Evolutionary conservation across 2,113 vertebrate species (phyloP), one percentile per base, ranked within the genome.

Genomic region (Amia ocellicauda): DNA sequence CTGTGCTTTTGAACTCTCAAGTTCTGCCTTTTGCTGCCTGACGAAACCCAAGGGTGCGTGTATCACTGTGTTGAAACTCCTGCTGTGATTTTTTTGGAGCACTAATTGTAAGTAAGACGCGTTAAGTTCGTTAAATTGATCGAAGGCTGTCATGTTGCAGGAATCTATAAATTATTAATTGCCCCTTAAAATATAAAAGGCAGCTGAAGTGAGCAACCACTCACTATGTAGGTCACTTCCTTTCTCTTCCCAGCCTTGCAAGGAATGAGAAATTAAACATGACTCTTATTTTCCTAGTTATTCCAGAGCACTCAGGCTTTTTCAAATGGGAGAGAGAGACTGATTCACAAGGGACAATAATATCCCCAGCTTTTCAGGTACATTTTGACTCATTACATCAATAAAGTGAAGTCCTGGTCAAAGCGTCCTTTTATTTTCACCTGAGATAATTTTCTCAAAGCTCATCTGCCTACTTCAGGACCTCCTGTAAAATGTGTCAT

Each of bases 101-200:
- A 11, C 31, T 36, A 36, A 36, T 36, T 85, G 83, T 80, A 83
- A 85, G 86, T 86, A 86, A 82, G 81, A 73, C 84, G 85, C 83
- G 86, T 90, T 89, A 85, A 83, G 77, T 83, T 75, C 78, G 78
- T 86, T 86, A 81, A 78, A 84, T 88, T 88, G 85, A 85, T 85
- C 80, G 82, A 83, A 85, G 81, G 78, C 80, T 63, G 81, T 77
- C 72, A 70, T 75, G 79, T 83, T 74, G 78, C 83, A 79, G 82
- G 78, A 83, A 81, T 74, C 52, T n/a, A 66, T 86, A 83, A 80
- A 85, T 86, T 85, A 87, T 88, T 88, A 80, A 86, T 83, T 54
- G 17, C 10, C 59, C 19, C 23, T 29, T 69, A 69, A 78, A 69
- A 79, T 78, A 74, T 74, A 82, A 76, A 75, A 74, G 78, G 71